These are phyloP conservation scores for Oryzias celebensis DNA, from an alignment of 2,113 vertebrate genomes.

Conservation along the genomic window DNA sequence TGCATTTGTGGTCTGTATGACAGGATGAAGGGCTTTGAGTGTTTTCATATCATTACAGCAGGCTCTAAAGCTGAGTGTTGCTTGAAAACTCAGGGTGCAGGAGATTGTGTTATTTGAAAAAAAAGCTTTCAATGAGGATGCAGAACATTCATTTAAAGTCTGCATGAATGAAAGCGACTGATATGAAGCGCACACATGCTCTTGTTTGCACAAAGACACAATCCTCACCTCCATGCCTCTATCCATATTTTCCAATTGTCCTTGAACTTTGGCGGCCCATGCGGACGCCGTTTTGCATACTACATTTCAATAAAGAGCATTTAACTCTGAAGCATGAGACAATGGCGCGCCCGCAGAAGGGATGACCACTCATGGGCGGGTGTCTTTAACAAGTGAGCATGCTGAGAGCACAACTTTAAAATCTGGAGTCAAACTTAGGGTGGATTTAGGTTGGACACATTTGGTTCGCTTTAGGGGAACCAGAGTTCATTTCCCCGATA, in stretches of 20 bases:
- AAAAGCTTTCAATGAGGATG: slow-evolving; percentile 16
- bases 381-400: no score
- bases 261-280: slow-evolving; percentile 28
- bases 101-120: slow-evolving; percentile 21
- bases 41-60: slow-evolving; percentile 29
- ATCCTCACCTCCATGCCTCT: slow-evolving; percentile 4
- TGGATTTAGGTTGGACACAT: no score
- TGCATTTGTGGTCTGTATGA: slow-evolving; percentile 23
- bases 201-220: neutral
- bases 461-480: no score
- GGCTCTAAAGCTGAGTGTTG: slow-evolving; percentile 16
- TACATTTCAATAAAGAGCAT: slow-evolving; percentile 64
- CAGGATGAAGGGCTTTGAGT: slow-evolving; percentile 33
- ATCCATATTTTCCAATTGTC: slow-evolving; percentile 5
- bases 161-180: slow-evolving; percentile 8
- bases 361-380: no score
- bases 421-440: no score
- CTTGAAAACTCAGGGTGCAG: slow-evolving; percentile 14
- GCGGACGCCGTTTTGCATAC: slow-evolving; percentile 56
- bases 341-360: slow-evolving; percentile 33
- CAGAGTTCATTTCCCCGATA: no score
- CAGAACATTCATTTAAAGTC: slow-evolving; percentile 17
- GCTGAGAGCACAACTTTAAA: no score
- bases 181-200: neutral
- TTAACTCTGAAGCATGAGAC: slow-evolving; percentile 11